Evolutionary conservation across 2,888 invertebrate species (phyloP).

Genomic region (Nowickia ferox): DNA sequence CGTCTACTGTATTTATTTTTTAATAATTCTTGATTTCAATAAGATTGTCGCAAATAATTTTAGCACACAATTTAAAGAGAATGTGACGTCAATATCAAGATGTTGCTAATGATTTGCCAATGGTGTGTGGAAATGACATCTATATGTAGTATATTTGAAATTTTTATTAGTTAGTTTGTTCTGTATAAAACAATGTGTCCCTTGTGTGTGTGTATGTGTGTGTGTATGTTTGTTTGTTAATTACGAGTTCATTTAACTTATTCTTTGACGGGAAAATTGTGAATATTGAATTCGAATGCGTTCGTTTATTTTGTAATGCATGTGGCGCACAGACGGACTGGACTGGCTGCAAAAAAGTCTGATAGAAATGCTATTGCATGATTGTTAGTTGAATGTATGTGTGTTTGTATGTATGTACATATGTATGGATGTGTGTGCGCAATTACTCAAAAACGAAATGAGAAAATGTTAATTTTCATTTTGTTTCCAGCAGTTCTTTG

Average conservation of each 20-base stretch:
- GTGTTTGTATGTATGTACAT: neutral
- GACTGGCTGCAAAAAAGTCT: neutral
- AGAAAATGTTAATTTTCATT: neutral
- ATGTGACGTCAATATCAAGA: conserved; percentile 61
- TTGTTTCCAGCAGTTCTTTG: conserved; percentile 22
- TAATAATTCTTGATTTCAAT: conserved; percentile 26
- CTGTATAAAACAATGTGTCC: too few species aligned
- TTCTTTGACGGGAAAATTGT: conserved; percentile 46
- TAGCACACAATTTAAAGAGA: conserved; percentile 19
- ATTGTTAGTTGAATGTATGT: neutral
- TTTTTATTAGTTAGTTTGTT: neutral
- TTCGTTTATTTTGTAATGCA: conserved; percentile 42
- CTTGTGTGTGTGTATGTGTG: conserved; percentile 1
- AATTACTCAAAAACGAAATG: too few species aligned
- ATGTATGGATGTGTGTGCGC: too few species aligned
- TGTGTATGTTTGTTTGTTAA: conserved; percentile 37
- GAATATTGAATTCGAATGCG: conserved; percentile 3
- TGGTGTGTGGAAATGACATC: conserved; percentile 52
- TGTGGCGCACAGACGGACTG: conserved; percentile 6
- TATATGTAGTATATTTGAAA: neutral
- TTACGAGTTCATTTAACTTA: conserved; percentile 70
- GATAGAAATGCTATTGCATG: neutral
- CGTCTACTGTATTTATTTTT: neutral
- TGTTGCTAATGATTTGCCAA: conserved; percentile 50
- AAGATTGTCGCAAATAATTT: conserved; percentile 46